Conservation (phyloP, 2,888 invertebrate species). For the Heteromurus nitidus region DNA sequence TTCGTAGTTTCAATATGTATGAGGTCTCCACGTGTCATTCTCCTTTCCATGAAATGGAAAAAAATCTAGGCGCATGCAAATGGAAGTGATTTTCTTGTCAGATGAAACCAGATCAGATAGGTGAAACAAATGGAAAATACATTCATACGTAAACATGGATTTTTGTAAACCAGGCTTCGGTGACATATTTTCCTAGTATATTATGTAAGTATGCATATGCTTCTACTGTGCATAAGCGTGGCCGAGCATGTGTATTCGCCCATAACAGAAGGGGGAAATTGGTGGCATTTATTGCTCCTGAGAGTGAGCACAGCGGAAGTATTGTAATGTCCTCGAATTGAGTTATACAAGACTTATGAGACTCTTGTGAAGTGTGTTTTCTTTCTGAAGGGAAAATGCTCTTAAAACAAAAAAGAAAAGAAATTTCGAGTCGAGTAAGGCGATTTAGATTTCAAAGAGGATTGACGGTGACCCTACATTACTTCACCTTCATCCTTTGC, state of each 20-base stretch:
- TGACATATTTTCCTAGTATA: too few species aligned
- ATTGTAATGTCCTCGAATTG: not conserved
- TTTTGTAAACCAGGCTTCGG: too few species aligned
- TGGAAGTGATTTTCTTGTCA: not conserved
- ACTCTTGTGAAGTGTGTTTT: not conserved
- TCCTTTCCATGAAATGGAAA: too few species aligned
- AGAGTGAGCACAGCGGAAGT: conserved; percentile 10
- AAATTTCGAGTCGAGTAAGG: too few species aligned
- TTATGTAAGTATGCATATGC: too few species aligned
- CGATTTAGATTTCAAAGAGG: conserved; percentile 6
- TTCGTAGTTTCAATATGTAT: not conserved
- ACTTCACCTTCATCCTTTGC: too few species aligned
- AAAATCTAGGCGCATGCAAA: too few species aligned
- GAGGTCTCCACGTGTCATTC: too few species aligned
- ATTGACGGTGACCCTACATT: not conserved
- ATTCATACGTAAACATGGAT: too few species aligned
- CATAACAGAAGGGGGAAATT: not conserved
- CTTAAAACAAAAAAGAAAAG: conserved; percentile 10
- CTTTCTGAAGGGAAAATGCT: not conserved
- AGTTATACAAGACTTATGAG: not conserved
- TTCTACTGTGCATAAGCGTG: too few species aligned
- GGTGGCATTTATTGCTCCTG: not conserved
- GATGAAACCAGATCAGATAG: not conserved
- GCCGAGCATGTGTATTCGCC: too few species aligned
- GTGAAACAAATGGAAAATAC: not conserved